Percentiles rank a stretch among this genome's conserved stretches.
Evolutionary conservation across 2,888 invertebrate genomes (phyloP).

Genomic region (Marasmarcha lunaedactyla): DNA sequence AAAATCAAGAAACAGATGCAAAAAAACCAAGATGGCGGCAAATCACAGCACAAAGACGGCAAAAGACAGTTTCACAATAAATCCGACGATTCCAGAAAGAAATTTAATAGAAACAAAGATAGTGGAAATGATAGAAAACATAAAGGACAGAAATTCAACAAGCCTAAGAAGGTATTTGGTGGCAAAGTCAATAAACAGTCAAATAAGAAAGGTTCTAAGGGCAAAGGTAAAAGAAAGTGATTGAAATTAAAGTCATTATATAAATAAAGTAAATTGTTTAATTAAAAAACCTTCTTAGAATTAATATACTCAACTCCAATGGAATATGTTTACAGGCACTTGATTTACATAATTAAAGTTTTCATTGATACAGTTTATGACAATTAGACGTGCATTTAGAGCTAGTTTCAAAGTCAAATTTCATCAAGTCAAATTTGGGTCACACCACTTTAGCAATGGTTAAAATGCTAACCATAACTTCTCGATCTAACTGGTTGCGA

Average conservation of each 20-base stretch:
- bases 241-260: slow-evolving; percentile 19
- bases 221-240: slow-evolving; percentile 32
- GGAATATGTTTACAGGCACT: too few relatives aligned
- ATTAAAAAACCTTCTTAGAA: background rate
- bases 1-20: slow-evolving; percentile 46
- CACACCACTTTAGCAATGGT: too few relatives aligned
- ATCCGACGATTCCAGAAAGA: slow-evolving; percentile 15
- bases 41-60: slow-evolving; percentile 21
- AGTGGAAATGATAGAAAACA: slow-evolving; percentile 21
- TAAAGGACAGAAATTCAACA: slow-evolving; percentile 24
- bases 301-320: slow-evolving; percentile 1
- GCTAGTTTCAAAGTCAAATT: too few relatives aligned
- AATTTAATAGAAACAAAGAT: slow-evolving; percentile 16
- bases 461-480: too few relatives aligned
- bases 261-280: background rate
- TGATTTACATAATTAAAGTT: too few relatives aligned
- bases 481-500: too few relatives aligned
- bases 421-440: too few relatives aligned
- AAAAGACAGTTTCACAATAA: slow-evolving; percentile 23
- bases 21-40: slow-evolving; percentile 20
- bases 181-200: slow-evolving; percentile 45
- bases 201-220: slow-evolving; percentile 21
- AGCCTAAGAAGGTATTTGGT: slow-evolving; percentile 46
- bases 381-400: too few relatives aligned
- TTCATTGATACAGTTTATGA: too few relatives aligned